phyloP scores from a whole-genome alignment of 92 coral and sea anemone species.

The Epizoanthus illoricatus region DNA sequence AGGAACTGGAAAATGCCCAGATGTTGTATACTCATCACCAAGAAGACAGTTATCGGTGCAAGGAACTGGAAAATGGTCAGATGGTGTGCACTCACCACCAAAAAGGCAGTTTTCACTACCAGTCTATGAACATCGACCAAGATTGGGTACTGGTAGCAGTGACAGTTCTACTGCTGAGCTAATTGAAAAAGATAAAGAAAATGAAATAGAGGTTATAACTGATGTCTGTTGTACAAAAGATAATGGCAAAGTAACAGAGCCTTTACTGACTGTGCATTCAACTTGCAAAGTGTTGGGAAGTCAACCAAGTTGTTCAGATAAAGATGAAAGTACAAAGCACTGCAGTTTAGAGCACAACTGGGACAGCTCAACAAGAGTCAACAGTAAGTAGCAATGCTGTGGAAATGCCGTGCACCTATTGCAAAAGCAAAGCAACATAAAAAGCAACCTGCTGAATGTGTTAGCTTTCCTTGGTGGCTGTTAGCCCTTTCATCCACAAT shows the following conservation, averaged over 20 bases:
- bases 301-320: neutral
- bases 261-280: neutral
- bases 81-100: slow-evolving; percentile 42
- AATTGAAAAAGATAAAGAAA: slow-evolving; percentile 62
- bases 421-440: no score
- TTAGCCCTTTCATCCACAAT: no score
- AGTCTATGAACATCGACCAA: slow-evolving; percentile 28
- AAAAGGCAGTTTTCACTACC: slow-evolving; percentile 9
- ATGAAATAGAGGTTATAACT: slow-evolving; percentile 26
- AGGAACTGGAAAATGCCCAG: slow-evolving; percentile 17
- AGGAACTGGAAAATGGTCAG: slow-evolving; percentile 13
- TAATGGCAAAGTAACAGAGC: neutral
- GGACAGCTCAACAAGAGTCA: no score
- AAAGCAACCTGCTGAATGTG: no score
- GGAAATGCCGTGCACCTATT: no score
- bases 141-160: slow-evolving; percentile 52
- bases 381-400: no score
- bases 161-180: slow-evolving; percentile 60
- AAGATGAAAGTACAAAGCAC: neutral
- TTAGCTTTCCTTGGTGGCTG: no score
- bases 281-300: neutral
- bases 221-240: neutral
- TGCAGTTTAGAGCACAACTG: slow-evolving; percentile 7
- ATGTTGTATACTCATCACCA: slow-evolving; percentile 42
- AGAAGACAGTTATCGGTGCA: slow-evolving; percentile 29